Evolutionary conservation across 2,888 invertebrate species (phyloP), one percentile per base, ranked within the genome.

Genomic region (Himalopsyche anomala): DNA sequence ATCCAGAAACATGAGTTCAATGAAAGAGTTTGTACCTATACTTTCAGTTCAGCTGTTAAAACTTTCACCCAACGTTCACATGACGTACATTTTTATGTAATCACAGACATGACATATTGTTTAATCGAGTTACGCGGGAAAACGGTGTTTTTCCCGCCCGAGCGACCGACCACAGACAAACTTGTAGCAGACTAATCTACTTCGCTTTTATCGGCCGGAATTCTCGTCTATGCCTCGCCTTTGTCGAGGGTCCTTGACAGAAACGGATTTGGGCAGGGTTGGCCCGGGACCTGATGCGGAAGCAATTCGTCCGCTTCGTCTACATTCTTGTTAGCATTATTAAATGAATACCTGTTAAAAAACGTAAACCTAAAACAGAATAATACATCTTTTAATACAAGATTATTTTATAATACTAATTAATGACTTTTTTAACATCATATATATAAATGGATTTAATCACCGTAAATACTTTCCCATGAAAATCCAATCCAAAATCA

Each of bases 141-240:
- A 62, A 62, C 62, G 19, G 19, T 11, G 62, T 62, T 62, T 62
- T 62, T 62, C 62, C 62, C 62, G 19, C 62, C 62, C 62, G 62
- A 62, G 62, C 62, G 62, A 62, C 62, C 62, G 62, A 62, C 62
- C 62, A 62, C 62, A 62, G 62, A 62, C 62, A 62, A 62, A 62
- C 62, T 62, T 62, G 62, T 62, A 62, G 62, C 62, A 62, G 62
- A 62, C 62, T 62, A 62, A 62, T 62, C 62, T 62, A 62, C 62
- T 62, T 62, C 15, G 62, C 62, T 62, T 62, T 62, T 62, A 62
- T 62, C 62, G 62, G 62, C 62, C 62, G 62, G 62, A 62, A 62
- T 62, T 62, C 62, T 62, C 62, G 62, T 62, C 62, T 62, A 62
- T 62, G 62, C 62, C 62, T 62, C 62, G 62, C 62, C 62, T 62